These are phyloP conservation scores for Drosophila simulans DNA, from an alignment of 1,140 invertebrate species.

Conservation along the genomic window DNA sequence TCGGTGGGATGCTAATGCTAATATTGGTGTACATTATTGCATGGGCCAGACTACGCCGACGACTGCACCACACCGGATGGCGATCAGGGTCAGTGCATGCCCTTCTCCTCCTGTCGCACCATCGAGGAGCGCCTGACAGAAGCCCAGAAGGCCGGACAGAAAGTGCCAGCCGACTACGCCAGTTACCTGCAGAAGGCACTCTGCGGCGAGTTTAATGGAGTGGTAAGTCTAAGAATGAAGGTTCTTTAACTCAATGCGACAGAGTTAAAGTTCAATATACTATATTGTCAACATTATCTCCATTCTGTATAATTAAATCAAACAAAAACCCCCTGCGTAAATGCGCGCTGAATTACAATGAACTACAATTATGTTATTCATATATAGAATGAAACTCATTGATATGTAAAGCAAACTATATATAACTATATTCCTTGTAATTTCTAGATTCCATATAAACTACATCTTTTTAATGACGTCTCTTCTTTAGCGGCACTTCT, in stretches of 20 bases:
- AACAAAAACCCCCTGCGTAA: neutral
- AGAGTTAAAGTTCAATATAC: neutral
- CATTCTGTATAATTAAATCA: neutral
- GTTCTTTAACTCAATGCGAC: too few species aligned
- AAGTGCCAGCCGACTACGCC: slow-evolving; percentile 45
- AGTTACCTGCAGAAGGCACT: slow-evolving; percentile 50
- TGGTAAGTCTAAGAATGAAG: slow-evolving; percentile 27
- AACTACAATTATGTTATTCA: too few species aligned
- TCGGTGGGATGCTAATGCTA: slow-evolving; percentile 48
- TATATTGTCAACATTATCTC: neutral
- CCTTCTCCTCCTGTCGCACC: slow-evolving; percentile 57
- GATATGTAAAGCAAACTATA: neutral
- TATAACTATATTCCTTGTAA: neutral
- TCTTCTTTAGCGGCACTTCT: slow-evolving; percentile 58
- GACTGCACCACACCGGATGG: slow-evolving; percentile 58
- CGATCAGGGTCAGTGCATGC: slow-evolving; percentile 53
- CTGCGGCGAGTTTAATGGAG: slow-evolving; percentile 59
- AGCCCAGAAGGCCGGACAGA: slow-evolving; percentile 27
- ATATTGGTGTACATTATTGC: slow-evolving; percentile 41
- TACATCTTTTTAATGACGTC: neutral
- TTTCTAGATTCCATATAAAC: too few species aligned
- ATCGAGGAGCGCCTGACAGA: slow-evolving; percentile 54
- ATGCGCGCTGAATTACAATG: too few species aligned
- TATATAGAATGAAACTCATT: too few species aligned
- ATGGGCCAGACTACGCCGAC: slow-evolving; percentile 60